Percentiles rank a stretch among this genome's conserved stretches.
Conservation (phyloP, 2,797 vertebrate genomes). For the Pipistrellus pygmaeus region DNA sequence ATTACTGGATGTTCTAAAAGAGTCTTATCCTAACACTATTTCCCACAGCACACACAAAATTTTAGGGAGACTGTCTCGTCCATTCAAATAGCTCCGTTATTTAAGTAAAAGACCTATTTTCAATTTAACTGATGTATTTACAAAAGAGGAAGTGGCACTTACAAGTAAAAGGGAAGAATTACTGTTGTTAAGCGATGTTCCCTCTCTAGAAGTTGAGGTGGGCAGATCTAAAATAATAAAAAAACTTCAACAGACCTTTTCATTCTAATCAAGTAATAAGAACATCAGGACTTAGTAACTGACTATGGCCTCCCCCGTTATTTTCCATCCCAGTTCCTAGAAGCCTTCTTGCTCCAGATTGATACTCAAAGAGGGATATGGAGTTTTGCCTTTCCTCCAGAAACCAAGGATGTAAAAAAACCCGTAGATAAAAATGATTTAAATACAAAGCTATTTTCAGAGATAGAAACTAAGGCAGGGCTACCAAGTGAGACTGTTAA, state of each 20-base stretch:
- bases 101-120: slow-evolving; percentile 69
- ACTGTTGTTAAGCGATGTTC: slow-evolving; percentile 85
- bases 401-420: slow-evolving; percentile 37
- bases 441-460: slow-evolving; percentile 12
- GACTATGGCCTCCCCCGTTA: not conserved
- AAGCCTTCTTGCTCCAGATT: not conserved
- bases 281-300: slow-evolving; percentile 62
- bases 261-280: slow-evolving; percentile 66
- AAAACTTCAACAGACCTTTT: slow-evolving; percentile 80
- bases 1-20: slow-evolving; percentile 4
- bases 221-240: slow-evolving; percentile 86
- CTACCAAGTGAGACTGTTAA: not conserved
- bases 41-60: slow-evolving; percentile 57
- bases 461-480: not conserved
- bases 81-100: slow-evolving; percentile 50
- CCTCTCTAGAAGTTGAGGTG: slow-evolving; percentile 88
- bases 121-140: slow-evolving; percentile 64
- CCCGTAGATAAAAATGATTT: not conserved
- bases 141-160: slow-evolving; percentile 83
- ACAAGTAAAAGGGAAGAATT: slow-evolving; percentile 88
- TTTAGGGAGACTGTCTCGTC: slow-evolving; percentile 24
- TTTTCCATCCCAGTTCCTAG: slow-evolving; percentile 26
- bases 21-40: not conserved
- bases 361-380: not conserved
- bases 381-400: slow-evolving; percentile 23